phyloP scores from a whole-genome alignment of 2,113 vertebrate genomes.

The Pyrgilauda ruficollis region DNA sequence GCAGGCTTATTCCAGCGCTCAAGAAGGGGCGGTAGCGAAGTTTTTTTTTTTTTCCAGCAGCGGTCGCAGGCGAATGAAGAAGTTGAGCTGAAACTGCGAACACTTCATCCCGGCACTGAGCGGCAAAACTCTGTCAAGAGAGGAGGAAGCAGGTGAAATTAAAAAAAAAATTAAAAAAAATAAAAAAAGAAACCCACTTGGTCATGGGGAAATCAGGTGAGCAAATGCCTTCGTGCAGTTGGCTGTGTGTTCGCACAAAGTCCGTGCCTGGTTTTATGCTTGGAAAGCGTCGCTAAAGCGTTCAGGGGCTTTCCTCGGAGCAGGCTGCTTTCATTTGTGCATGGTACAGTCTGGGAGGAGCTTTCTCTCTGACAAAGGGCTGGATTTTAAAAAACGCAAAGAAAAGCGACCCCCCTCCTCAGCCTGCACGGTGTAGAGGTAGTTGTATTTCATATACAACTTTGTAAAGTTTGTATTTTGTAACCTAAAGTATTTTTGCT shows the following conservation, averaged over 20 bases:
- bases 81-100: background rate
- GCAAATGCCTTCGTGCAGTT: background rate
- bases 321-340: constrained; percentile 10
- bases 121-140: background rate
- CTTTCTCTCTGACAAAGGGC: background rate
- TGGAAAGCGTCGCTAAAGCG: background rate
- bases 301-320: background rate
- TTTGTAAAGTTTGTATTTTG: background rate
- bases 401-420: background rate
- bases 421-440: background rate
- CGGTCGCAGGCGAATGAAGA: background rate
- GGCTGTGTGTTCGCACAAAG: background rate
- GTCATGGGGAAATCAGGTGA: constrained; percentile 71
- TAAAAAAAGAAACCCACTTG: background rate
- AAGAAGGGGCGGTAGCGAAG: constrained; percentile 33
- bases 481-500: background rate
- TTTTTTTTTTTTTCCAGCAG: background rate
- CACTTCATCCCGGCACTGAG: background rate
- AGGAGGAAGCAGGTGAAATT: background rate
- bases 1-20: constrained; percentile 8
- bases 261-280: background rate
- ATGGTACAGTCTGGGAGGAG: constrained; percentile 7
- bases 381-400: background rate
- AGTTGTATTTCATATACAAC: background rate
- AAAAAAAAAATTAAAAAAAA: background rate